Evolutionary conservation across 2,113 vertebrate genomes (phyloP).

Genomic region (Brevimyrus niger): DNA sequence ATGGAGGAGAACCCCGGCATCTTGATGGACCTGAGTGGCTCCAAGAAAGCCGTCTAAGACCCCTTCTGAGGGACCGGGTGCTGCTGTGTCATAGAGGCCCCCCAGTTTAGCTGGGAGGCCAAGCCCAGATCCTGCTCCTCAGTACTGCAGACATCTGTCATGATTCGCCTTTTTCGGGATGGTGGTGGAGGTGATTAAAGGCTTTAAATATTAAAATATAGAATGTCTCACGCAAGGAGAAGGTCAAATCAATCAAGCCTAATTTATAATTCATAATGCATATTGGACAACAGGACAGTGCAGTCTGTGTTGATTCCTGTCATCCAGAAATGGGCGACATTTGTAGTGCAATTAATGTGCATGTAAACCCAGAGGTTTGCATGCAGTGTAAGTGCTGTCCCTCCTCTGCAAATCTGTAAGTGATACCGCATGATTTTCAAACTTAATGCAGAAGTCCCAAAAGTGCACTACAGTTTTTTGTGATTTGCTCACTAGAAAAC

Average conservation of each 20-base stretch:
- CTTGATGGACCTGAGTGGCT: constrained; percentile 54
- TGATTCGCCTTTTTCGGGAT: not conserved
- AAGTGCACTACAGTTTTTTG: not conserved
- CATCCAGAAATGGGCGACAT: not conserved
- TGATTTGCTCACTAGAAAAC: not conserved
- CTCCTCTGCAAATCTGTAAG: not conserved
- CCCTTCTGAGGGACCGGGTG: not conserved
- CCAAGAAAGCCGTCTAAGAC: constrained; percentile 32
- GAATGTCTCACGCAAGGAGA: not conserved
- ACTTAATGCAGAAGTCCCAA: not conserved
- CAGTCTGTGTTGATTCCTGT: not conserved
- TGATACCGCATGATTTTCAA: not conserved
- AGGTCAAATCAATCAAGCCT: not conserved
- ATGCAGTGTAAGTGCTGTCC: not conserved
- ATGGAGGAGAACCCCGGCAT: constrained; percentile 88
- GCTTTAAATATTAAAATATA: not conserved
- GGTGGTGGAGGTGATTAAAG: not conserved
- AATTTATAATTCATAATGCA: not conserved
- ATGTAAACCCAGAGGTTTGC: not conserved
- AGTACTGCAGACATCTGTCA: not conserved
- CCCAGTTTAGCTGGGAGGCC: not conserved
- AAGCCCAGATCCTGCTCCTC: not conserved
- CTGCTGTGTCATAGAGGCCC: not conserved
- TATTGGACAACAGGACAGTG: not conserved
- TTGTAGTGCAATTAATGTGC: not conserved